Base-by-base conservation (phyloP, 2,888 invertebrate genomes). In the Cephus runcator region DNA sequence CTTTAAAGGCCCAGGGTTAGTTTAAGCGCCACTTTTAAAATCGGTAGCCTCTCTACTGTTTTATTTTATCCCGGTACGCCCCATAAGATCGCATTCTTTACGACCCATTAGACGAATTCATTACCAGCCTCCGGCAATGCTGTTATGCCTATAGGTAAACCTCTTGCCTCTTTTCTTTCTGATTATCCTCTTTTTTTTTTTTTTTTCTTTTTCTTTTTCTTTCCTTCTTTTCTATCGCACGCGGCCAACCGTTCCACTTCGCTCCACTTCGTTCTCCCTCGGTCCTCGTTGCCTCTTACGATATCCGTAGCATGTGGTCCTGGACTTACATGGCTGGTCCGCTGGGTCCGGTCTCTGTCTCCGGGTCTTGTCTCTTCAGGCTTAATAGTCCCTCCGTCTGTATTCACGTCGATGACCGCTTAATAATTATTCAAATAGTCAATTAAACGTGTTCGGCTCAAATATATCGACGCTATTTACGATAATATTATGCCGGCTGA, bases 41-140 rank as follows among this genome's bases (percentile, higher is more conserved):
- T 88, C 89, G 88, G 90, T 90, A 90, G 90, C 88, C 86, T 87
- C 85, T 81, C 81, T 83, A 85, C 87, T 90, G 88, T 90, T 91
- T 91, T 90, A 90, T 91, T 91, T 90, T 90, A 89, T 89, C 88
- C 88, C 86, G 15, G 88, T 86, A 83, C 88, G 89, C 89, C 88
- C 91, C 90, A 89, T 91, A 91, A 91, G 90, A 91, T 91, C 91
- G 89, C 90, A 91, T 91, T 91, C 90, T 90, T 91, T 91, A 91
- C 90, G 91, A 91, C 89, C 91, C 91, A 91, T 91, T 91, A 90
- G 90, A 91, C 90, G 90, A 91, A 91, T 91, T 91, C 91, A 91
- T 91, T 91, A 90, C 89, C 88, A 82, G 88, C 88, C 88, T 84
- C 85, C 81, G 87, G 89, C 88, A 88, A 87, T 87, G 85, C 56